These are phyloP conservation scores for Nebria brevicollis DNA, from an alignment of 2,888 invertebrate genomes.

Conservation along the genomic window DNA sequence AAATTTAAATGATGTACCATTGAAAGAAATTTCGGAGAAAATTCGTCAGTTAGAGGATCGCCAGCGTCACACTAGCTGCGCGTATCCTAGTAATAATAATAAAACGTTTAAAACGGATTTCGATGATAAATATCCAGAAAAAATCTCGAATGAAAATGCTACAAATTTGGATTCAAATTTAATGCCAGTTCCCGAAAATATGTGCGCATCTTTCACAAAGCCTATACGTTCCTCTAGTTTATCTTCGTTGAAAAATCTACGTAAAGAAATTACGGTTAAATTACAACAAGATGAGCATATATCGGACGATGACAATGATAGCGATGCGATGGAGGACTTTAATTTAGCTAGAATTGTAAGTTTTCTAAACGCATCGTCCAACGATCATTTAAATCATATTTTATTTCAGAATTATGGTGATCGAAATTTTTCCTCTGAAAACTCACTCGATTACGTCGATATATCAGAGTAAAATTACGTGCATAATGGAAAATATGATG, in stretches of 20 bases:
- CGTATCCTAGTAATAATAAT: slow-evolving; percentile 52
- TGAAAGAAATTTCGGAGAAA: slow-evolving; percentile 57
- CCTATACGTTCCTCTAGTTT: slow-evolving; percentile 62
- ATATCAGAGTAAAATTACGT: background rate
- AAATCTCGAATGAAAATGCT: slow-evolving; percentile 56
- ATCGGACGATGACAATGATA: slow-evolving; percentile 62
- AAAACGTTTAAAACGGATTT: slow-evolving; percentile 61
- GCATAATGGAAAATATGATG: background rate
- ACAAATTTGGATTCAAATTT: slow-evolving; percentile 62
- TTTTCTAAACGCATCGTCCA: background rate
- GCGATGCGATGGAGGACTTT: slow-evolving; percentile 59
- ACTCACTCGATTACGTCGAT: background rate
- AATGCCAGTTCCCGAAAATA: slow-evolving; percentile 64
- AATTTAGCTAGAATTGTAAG: slow-evolving; percentile 28
- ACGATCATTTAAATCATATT: background rate
- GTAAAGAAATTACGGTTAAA: slow-evolving; percentile 62
- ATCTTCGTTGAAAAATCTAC: slow-evolving; percentile 63
- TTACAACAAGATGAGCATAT: slow-evolving; percentile 61
- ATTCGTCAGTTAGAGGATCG: slow-evolving; percentile 58
- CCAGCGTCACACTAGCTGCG: slow-evolving; percentile 46
- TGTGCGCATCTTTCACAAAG: slow-evolving; percentile 61
- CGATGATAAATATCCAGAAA: slow-evolving; percentile 65
- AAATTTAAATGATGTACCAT: slow-evolving; percentile 46
- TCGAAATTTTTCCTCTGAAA: background rate
- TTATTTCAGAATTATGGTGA: background rate